Conservation (phyloP, 2,113 vertebrate genomes). For the Leptocoma aspasia region DNA sequence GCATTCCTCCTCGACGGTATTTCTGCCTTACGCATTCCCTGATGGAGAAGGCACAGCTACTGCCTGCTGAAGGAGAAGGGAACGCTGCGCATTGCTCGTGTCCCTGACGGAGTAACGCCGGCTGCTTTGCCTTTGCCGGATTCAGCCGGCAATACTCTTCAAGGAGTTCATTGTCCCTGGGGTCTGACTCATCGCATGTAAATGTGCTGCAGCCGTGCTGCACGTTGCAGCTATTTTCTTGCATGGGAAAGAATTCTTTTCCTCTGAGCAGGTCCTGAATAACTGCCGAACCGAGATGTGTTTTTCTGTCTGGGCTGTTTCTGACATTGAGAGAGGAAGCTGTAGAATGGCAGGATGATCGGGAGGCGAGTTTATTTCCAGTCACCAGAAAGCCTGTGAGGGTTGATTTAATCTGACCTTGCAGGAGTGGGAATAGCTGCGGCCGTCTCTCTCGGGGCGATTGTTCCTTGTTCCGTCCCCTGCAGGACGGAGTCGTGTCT, state of each 20-base stretch:
- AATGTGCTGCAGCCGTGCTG: slow-evolving; percentile 72
- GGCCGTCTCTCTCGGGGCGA: slow-evolving; percentile 39
- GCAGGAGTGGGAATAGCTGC: slow-evolving; percentile 54
- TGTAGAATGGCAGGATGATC: slow-evolving; percentile 52
- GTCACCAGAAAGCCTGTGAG: slow-evolving; percentile 39
- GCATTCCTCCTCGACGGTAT: slow-evolving; percentile 37
- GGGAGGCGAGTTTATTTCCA: slow-evolving; percentile 40
- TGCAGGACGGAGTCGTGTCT: slow-evolving; percentile 14
- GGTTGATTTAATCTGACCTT: slow-evolving; percentile 69
- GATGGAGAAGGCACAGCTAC: slow-evolving; percentile 64
- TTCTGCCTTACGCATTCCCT: slow-evolving; percentile 42
- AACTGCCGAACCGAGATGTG: slow-evolving; percentile 9
- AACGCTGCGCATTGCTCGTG: slow-evolving; percentile 25
- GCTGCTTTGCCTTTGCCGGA: slow-evolving; percentile 54
- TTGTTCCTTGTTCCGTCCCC: slow-evolving; percentile 65
- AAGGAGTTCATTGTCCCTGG: slow-evolving; percentile 72
- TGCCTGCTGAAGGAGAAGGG: slow-evolving; percentile 37
- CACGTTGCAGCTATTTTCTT: slow-evolving; percentile 61
- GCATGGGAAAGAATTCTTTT: slow-evolving; percentile 59
- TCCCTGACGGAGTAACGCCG: slow-evolving; percentile 54
- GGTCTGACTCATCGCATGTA: slow-evolving; percentile 77
- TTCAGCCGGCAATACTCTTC: slow-evolving; percentile 52
- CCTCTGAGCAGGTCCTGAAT: slow-evolving; percentile 42
- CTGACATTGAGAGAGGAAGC: slow-evolving; percentile 21
- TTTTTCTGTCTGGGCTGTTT: slow-evolving; percentile 25